phyloP scores from a whole-genome alignment of 1,140 invertebrate genomes.

The Maniola jurtina region DNA sequence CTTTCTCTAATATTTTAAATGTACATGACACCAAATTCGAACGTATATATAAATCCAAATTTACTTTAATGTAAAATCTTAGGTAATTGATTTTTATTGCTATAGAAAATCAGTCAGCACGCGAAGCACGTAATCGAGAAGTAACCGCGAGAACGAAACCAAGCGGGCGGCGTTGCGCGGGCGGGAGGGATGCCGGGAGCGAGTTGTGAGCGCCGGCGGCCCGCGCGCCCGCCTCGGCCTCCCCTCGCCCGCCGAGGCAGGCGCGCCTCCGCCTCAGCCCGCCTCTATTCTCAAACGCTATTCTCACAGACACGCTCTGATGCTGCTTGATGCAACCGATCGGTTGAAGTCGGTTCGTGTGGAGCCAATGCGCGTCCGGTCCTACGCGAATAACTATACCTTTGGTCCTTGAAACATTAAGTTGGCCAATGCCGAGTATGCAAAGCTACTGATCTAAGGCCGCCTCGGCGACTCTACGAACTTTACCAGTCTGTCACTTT shows the following conservation, averaged over 20 bases:
- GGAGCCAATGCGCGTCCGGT: conserved; percentile 78
- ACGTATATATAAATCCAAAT: conserved; percentile 79
- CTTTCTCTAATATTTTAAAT: conserved; percentile 77
- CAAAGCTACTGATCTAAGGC: conserved; percentile 78
- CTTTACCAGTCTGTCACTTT: conserved; percentile 78
- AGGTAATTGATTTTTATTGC: conserved; percentile 81
- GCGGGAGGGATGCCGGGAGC: conserved; percentile 41
- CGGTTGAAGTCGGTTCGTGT: conserved; percentile 70
- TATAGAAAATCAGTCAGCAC: conserved; percentile 81
- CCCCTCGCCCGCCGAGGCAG: conserved; percentile 13
- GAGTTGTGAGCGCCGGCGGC: conserved; percentile 34
- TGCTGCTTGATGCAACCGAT: conserved; percentile 65
- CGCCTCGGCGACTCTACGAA: conserved; percentile 76
- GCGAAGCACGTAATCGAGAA: conserved; percentile 80
- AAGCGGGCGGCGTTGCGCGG: conserved; percentile 74
- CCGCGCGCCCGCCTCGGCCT: background rate
- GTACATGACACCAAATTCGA: conserved; percentile 79
- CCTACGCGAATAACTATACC: conserved; percentile 77
- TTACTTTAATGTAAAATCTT: conserved; percentile 80
- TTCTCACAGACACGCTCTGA: conserved; percentile 68
- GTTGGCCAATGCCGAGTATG: conserved; percentile 77
- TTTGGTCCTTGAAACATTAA: conserved; percentile 77
- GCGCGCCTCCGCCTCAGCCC: conserved; percentile 45
- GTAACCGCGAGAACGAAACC: conserved; percentile 77
- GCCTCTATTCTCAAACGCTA: conserved; percentile 52